phyloP scores from a whole-genome alignment of 2,113 vertebrate species.

The Panthera uncia region DNA sequence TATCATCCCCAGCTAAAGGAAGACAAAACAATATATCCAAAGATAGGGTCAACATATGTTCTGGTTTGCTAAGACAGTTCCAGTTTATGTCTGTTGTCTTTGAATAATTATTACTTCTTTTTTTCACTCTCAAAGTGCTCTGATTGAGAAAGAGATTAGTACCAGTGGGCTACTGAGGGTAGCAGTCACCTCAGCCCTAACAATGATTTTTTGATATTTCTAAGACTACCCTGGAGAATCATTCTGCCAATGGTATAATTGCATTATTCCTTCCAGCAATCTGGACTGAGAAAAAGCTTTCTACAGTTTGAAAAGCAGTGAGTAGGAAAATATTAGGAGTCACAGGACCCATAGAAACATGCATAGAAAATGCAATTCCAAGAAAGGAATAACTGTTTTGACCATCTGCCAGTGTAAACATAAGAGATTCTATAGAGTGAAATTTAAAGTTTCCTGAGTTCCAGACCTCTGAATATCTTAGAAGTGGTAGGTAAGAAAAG shows the following conservation, averaged over 20 bases:
- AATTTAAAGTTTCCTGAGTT: background rate
- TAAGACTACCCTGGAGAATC: background rate
- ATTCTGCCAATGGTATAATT: background rate
- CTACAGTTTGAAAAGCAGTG: background rate
- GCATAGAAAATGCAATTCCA: background rate
- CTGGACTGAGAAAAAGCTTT: background rate
- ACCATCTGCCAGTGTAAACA: background rate
- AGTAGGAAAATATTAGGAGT: background rate
- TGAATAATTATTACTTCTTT: background rate
- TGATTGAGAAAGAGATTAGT: background rate
- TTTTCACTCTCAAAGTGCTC: background rate
- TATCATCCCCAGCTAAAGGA: background rate
- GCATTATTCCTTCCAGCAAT: background rate
- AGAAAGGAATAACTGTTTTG: constrained; percentile 10
- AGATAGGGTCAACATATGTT: background rate
- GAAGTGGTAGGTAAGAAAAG: background rate
- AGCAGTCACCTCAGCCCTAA: background rate
- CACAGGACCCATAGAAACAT: background rate
- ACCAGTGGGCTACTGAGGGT: background rate
- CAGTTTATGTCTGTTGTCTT: background rate
- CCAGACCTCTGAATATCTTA: background rate
- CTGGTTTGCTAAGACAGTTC: background rate
- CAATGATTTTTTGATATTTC: background rate
- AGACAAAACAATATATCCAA: background rate
- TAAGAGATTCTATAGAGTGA: background rate